Conservation (phyloP, 2,113 vertebrate species). For the Ctenomys sociabilis region DNA sequence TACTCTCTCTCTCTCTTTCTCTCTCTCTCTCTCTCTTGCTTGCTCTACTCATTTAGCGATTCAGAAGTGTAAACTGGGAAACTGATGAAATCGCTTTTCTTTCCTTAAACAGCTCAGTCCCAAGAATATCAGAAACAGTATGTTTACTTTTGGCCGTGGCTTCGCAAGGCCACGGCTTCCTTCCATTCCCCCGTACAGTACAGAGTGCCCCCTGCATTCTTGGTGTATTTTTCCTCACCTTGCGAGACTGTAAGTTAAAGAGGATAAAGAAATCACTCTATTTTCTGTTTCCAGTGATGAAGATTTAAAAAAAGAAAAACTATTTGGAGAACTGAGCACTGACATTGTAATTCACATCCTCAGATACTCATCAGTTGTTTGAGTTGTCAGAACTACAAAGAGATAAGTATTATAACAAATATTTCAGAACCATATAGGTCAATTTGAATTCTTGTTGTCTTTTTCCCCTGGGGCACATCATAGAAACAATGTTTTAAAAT, state of each 20-base stretch:
- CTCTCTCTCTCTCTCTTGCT: background rate
- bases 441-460: slow-evolving; percentile 75
- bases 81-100: slow-evolving; percentile 72
- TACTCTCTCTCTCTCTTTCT: slow-evolving; percentile 34
- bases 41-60: slow-evolving; percentile 71
- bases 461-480: slow-evolving; percentile 65
- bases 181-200: background rate
- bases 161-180: background rate
- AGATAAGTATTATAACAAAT: slow-evolving; percentile 82
- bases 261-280: slow-evolving; percentile 80
- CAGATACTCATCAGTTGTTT: slow-evolving; percentile 80
- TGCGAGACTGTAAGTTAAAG: slow-evolving; percentile 77
- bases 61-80: slow-evolving; percentile 76
- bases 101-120: slow-evolving; percentile 32
- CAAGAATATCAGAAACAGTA: slow-evolving; percentile 37
- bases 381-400: slow-evolving; percentile 77
- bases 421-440: slow-evolving; percentile 82
- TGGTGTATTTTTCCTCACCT: slow-evolving; percentile 71
- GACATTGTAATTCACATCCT: slow-evolving; percentile 78
- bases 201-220: slow-evolving; percentile 53
- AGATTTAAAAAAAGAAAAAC: slow-evolving; percentile 63
- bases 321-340: slow-evolving; percentile 73
- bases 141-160: slow-evolving; percentile 55
- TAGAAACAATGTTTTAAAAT: slow-evolving; percentile 81
- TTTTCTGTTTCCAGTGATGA: slow-evolving; percentile 73